Evolutionary conservation across 2,888 invertebrate species (phyloP).

Genomic region (Diplolepis rosae): DNA sequence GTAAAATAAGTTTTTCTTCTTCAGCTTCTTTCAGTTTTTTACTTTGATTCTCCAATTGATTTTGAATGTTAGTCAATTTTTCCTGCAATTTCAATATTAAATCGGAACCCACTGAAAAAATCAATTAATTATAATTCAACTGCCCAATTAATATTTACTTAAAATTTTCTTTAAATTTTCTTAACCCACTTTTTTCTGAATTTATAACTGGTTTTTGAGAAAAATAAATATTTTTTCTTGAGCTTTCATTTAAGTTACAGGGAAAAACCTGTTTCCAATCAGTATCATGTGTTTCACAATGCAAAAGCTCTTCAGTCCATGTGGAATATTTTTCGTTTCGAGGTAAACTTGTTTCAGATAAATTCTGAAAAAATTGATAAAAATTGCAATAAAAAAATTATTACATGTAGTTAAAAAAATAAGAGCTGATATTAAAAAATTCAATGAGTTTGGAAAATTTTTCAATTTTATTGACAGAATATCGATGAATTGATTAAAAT

Average conservation of each 20-base stretch:
- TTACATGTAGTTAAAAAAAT: not conserved
- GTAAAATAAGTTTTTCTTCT: conserved; percentile 11
- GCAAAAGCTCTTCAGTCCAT: not conserved
- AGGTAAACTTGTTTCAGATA: not conserved
- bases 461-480: not conserved
- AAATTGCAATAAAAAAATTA: not conserved
- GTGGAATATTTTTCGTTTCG: not conserved
- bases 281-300: not conserved
- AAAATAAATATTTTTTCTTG: not conserved
- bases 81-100: not conserved
- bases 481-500: too few relatives aligned
- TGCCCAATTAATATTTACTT: not conserved
- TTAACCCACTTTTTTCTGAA: not conserved
- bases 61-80: not conserved
- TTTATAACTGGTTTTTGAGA: not conserved
- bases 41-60: conserved; percentile 6
- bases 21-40: conserved; percentile 12
- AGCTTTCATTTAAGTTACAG: not conserved
- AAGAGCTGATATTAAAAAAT: too few relatives aligned
- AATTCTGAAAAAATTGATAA: not conserved
- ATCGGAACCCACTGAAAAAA: not conserved
- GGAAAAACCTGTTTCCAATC: not conserved
- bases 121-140: not conserved
- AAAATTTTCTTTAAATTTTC: not conserved
- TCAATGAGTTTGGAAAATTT: not conserved